Evolutionary conservation across 1,140 invertebrate species (phyloP).

Genomic region (Hyphantria cunea): DNA sequence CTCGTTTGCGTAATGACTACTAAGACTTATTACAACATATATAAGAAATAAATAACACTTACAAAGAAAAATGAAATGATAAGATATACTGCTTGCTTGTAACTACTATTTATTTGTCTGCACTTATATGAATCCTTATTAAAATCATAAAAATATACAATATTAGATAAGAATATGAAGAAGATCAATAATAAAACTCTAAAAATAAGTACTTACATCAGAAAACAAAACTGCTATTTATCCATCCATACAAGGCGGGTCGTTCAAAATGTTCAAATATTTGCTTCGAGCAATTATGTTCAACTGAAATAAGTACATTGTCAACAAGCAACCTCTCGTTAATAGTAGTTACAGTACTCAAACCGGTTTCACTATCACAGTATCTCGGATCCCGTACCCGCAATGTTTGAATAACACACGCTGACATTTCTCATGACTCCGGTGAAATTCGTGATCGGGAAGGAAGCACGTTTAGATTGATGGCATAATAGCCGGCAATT

Average conservation of each 20-base stretch:
- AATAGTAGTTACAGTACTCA: constrained; percentile 35
- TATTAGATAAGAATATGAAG: too few species aligned
- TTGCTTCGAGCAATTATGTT: constrained; percentile 55
- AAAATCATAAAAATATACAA: too few species aligned
- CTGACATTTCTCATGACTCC: constrained; percentile 50
- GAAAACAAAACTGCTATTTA: constrained; percentile 26
- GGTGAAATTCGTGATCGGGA: constrained; percentile 50
- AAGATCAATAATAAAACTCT: too few species aligned
- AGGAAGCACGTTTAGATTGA: constrained; percentile 46
- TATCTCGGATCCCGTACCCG: constrained; percentile 34
- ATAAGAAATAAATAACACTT: too few species aligned
- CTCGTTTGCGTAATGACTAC: background rate
- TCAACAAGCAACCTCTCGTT: constrained; percentile 40
- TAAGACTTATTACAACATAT: too few species aligned
- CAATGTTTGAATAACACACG: constrained; percentile 40
- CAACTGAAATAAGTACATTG: constrained; percentile 47
- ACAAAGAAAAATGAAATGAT: too few species aligned
- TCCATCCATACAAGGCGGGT: constrained; percentile 44
- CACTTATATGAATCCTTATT: too few species aligned
- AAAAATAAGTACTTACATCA: too few species aligned
- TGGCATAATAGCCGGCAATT: constrained; percentile 44
- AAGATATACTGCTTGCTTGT: too few species aligned
- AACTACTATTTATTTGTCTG: too few species aligned
- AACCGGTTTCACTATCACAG: constrained; percentile 41
- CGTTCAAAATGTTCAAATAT: constrained; percentile 42